Base-by-base conservation (phyloP, 1,140 invertebrate genomes). In the Bombus picipes region DNA sequence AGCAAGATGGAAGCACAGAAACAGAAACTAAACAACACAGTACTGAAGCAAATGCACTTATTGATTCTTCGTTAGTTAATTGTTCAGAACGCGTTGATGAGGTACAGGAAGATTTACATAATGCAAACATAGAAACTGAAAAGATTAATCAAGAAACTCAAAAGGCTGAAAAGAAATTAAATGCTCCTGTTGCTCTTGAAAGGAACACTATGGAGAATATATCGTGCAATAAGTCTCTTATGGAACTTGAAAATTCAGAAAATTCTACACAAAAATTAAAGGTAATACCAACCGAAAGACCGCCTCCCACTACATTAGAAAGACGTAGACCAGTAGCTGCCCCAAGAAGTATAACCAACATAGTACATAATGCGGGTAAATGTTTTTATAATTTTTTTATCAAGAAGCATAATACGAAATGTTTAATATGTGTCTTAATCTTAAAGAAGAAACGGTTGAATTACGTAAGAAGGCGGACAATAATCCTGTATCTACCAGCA, bases 261-360 rank as follows among this genome's bases (percentile, higher is more conserved):
- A 62, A 47, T 90, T n/a, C 76, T 53, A 57, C 43, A 2, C 77
- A 83, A 18, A 94, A 89, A 80, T 41, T 89, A 13, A 94, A 93
- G 87, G 87, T 92, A 47, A 81, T 93, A 76, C 88, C 91, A 25
- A 87, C 89, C 25, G 94, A 95, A 76, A 95, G 94, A 88, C 92
- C 94, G 37, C 83, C 87, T 70, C 89, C 92, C 2, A 92, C 91
- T 8, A 93, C 93, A 13, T 88, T 93, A 10, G 95, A 95, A 83
- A 94, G 93, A 84, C 92, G 92, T 80, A 93, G 90, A 82, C 91
- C 93, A 43, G 93, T 96, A 8, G 96, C 96, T n/a, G 95, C 96
- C 12, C 96, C 96, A 43, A 94, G 96, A 90, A 96, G 93, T 59
- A 93, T 96, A 87, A 89, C 95, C 53, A 94, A 93, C 83, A 89